phyloP scores from a whole-genome alignment of 2,888 invertebrate species.

The Diabrotica balteata region DNA sequence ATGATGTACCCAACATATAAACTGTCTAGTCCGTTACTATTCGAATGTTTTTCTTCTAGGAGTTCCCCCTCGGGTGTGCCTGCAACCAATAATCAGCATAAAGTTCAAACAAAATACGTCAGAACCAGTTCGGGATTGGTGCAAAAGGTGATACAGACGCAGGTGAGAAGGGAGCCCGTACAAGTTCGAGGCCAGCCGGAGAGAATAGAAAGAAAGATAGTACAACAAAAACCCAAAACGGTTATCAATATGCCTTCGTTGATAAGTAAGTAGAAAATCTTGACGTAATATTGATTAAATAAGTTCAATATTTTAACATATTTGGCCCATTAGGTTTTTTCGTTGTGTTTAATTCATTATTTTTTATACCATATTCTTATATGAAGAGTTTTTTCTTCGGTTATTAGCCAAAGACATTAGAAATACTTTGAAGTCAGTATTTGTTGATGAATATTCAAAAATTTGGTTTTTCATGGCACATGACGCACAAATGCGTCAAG shows the following conservation, averaged over 20 bases:
- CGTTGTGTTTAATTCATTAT: no score
- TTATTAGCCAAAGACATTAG: no score
- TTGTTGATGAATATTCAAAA: no score
- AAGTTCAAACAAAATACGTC: conserved; percentile 27
- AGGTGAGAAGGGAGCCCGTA: conserved; percentile 27
- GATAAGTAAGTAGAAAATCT: conserved; percentile 37
- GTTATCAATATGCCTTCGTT: conserved; percentile 56
- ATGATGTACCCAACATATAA: no score
- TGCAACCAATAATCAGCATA: conserved; percentile 4
- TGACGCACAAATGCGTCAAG: no score
- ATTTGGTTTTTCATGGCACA: no score
- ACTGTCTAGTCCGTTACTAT: no score
- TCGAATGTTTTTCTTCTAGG: background rate
- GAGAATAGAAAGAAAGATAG: conserved; percentile 25
- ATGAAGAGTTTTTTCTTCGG: no score
- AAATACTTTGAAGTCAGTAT: no score
- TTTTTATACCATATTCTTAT: no score
- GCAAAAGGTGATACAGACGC: conserved; percentile 22
- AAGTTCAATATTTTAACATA: no score
- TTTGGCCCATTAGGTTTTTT: no score
- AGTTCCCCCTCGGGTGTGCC: background rate
- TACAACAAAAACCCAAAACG: conserved; percentile 41
- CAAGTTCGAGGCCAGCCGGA: conserved; percentile 32
- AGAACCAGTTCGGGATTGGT: conserved; percentile 27
- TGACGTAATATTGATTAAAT: background rate